Percentiles rank a stretch among this genome's conserved stretches.
These are phyloP conservation scores for Brachionus plicatilis DNA, from an alignment of 1,140 invertebrate species.

Conservation along the genomic window DNA sequence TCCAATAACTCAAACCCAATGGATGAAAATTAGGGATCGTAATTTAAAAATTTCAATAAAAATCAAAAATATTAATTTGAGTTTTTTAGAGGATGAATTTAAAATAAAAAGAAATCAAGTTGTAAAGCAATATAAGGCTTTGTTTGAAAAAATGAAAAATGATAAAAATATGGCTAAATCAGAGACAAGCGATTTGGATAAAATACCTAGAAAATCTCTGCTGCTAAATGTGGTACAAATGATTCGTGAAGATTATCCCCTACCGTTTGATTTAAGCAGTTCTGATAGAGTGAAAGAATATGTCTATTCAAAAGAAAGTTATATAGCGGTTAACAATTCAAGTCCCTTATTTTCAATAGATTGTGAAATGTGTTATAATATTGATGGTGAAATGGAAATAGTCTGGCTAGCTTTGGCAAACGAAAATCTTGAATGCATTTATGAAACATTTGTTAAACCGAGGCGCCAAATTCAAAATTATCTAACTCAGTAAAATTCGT, in stretches of 20 bases:
- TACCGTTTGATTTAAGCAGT: constrained; percentile 17
- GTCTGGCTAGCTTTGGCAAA: constrained; percentile 38
- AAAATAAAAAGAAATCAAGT: constrained; percentile 3
- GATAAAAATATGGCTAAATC: background rate
- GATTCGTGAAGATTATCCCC: constrained; percentile 37
- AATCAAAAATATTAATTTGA: background rate
- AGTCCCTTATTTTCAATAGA: constrained; percentile 39
- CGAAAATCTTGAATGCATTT: constrained; percentile 28
- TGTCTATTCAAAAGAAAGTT: constrained; percentile 17
- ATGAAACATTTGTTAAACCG: constrained; percentile 32
- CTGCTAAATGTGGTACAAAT: constrained; percentile 28
- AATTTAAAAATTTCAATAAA: background rate
- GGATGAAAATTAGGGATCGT: constrained; percentile 37
- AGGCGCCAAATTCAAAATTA: constrained; percentile 17
- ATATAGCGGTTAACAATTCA: background rate
- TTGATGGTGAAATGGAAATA: constrained; percentile 28
- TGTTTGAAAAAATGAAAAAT: constrained; percentile 16
- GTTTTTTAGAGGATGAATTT: constrained; percentile 7
- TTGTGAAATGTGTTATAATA: constrained; percentile 40
- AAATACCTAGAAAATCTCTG: constrained; percentile 23
- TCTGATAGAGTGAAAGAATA: background rate
- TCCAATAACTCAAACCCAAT: constrained; percentile 14
- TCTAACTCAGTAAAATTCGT: background rate
- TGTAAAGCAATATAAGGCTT: background rate
- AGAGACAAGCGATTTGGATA: constrained; percentile 22